A percentile compares a stretch with the other conserved stretches of the same genome.
Conservation (phyloP, 2,888 invertebrate genomes). For the Agrotis puta region DNA sequence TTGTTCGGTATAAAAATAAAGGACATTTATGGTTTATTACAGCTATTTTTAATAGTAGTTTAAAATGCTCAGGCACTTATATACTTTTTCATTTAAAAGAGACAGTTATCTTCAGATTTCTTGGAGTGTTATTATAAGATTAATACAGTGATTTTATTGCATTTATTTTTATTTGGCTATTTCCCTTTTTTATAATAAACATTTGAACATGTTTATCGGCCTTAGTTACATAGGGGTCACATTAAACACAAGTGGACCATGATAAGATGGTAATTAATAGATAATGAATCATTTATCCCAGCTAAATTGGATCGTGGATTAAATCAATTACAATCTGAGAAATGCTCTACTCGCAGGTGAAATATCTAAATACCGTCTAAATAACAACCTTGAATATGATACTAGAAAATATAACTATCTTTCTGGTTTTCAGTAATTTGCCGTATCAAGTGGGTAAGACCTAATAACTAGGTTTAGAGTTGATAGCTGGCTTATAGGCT, state of each 20-base stretch:
- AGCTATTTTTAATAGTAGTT: slow-evolving; percentile 21
- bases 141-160: background rate
- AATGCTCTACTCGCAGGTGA: background rate
- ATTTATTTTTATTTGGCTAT: slow-evolving; percentile 2
- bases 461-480: background rate
- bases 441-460: background rate
- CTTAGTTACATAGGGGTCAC: slow-evolving; percentile 6
- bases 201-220: background rate
- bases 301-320: background rate
- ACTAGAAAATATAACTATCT: background rate
- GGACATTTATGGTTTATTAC: slow-evolving; percentile 15
- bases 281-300: background rate
- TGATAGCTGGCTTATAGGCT: background rate
- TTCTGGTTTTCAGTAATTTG: background rate
- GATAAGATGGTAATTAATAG: slow-evolving; percentile 2
- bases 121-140: slow-evolving; percentile 2
- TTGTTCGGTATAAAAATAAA: slow-evolving; percentile 43
- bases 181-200: background rate
- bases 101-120: slow-evolving; percentile 13
- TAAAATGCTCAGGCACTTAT: slow-evolving; percentile 49
- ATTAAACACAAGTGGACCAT: slow-evolving; percentile 1
- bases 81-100: slow-evolving; percentile 23
- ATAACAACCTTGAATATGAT: slow-evolving; percentile 1
- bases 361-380: background rate
- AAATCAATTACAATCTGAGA: background rate